Conservation (phyloP, 35 echinoderm and acorn worm genomes). For the Apostichopus japonicus region DNA sequence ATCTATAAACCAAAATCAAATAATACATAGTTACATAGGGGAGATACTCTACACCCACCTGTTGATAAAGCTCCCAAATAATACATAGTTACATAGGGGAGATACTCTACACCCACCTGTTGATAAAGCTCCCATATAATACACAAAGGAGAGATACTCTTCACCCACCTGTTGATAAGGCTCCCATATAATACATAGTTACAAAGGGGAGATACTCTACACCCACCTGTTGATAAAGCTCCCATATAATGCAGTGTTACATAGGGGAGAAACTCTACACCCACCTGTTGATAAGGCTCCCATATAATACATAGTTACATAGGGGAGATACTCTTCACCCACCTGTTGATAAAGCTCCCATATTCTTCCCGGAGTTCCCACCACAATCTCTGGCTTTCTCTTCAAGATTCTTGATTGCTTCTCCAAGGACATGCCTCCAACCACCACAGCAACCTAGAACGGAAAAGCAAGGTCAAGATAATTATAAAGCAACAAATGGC, state of each 20-base stretch:
- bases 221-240: conserved; percentile 79
- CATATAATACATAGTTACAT: conserved; percentile 46
- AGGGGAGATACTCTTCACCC: not conserved
- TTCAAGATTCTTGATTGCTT: conserved; percentile 88
- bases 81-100: too few relatives aligned
- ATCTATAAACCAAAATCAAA: too few relatives aligned
- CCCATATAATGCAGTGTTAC: conserved; percentile 62
- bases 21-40: too few relatives aligned
- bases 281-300: conserved; percentile 85
- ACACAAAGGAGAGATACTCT: too few relatives aligned
- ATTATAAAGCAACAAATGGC: too few relatives aligned
- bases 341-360: conserved; percentile 93
- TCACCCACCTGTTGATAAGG: too few relatives aligned
- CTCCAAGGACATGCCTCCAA: conserved; percentile 93
- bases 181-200: too few relatives aligned
- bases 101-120: too few relatives aligned
- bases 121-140: too few relatives aligned
- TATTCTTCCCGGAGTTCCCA: conserved; percentile 93
- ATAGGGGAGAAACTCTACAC: not conserved
- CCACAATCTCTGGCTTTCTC: conserved; percentile 87
- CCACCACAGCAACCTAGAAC: conserved; percentile 85
- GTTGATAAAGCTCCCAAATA: too few relatives aligned
- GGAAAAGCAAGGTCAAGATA: not conserved
- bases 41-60: too few relatives aligned
- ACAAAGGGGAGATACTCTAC: too few relatives aligned